These are phyloP conservation scores for Bombylius discolor DNA, from an alignment of 2,888 invertebrate genomes.

Conservation along the genomic window DNA sequence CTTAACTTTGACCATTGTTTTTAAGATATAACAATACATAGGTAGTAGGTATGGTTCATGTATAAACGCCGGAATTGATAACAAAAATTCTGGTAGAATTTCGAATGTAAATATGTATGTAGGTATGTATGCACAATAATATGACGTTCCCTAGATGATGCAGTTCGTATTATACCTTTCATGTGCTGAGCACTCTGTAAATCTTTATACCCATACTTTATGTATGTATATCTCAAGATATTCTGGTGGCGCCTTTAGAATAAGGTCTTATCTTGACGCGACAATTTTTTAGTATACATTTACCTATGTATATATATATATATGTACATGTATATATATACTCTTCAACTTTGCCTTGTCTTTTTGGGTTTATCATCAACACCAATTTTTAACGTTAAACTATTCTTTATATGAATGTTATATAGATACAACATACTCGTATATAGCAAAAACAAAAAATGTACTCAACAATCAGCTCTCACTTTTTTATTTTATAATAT, in stretches of 20 bases:
- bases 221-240: too few relatives aligned
- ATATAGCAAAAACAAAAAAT: too few relatives aligned
- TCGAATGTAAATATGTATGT: not conserved
- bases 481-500: not conserved
- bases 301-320: not conserved
- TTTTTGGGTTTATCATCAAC: not conserved
- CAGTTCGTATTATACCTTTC: too few relatives aligned
- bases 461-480: not conserved
- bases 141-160: too few relatives aligned
- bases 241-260: constrained; percentile 11
- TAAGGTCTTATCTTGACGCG: constrained; percentile 15
- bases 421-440: not conserved
- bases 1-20: too few relatives aligned
- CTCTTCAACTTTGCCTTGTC: not conserved
- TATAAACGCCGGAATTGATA: not conserved
- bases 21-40: too few relatives aligned
- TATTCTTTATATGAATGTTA: not conserved
- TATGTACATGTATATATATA: not conserved
- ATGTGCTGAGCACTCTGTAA: too few relatives aligned
- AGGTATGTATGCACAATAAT: too few relatives aligned
- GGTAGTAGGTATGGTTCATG: too few relatives aligned
- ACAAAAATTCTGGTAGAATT: not conserved
- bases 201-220: too few relatives aligned
- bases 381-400: not conserved
- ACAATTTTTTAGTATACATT: constrained; percentile 11